Evolutionary conservation across 2,888 invertebrate genomes (phyloP).

Genomic region (Salticus scenicus): DNA sequence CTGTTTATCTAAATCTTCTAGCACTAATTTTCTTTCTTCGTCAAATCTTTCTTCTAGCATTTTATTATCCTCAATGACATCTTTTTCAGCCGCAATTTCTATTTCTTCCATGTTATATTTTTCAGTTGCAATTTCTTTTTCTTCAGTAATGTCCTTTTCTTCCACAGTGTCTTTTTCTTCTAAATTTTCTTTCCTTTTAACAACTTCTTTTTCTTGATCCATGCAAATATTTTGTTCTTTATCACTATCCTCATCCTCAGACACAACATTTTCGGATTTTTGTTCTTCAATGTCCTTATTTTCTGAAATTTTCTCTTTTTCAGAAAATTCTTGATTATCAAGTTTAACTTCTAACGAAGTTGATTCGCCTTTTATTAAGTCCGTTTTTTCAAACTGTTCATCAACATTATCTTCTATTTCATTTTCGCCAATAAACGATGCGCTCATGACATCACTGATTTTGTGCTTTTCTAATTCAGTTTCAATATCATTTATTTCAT

Average conservation of each 20-base stretch:
- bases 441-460: conserved; percentile 45
- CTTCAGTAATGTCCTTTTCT: background rate
- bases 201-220: conserved; percentile 1
- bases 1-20: no score
- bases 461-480: conserved; percentile 14
- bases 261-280: background rate
- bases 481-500: conserved; percentile 32
- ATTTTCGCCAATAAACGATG: conserved; percentile 44
- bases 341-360: background rate
- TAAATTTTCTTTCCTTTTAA: background rate
- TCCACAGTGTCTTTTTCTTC: conserved; percentile 10
- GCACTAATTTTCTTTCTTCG: no score
- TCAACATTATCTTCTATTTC: background rate
- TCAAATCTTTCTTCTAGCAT: background rate
- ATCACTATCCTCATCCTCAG: background rate
- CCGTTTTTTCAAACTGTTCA: conserved; percentile 8
- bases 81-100: background rate
- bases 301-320: background rate
- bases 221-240: background rate
- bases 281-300: background rate
- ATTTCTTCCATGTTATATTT: background rate
- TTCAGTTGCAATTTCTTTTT: background rate
- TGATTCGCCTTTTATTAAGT: background rate
- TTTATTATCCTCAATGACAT: background rate
- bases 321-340: background rate